Evolutionary conservation across 1,140 invertebrate species (phyloP), one percentile per base, ranked within the genome.

Genomic region (Rhynchophorus ferrugineus): DNA sequence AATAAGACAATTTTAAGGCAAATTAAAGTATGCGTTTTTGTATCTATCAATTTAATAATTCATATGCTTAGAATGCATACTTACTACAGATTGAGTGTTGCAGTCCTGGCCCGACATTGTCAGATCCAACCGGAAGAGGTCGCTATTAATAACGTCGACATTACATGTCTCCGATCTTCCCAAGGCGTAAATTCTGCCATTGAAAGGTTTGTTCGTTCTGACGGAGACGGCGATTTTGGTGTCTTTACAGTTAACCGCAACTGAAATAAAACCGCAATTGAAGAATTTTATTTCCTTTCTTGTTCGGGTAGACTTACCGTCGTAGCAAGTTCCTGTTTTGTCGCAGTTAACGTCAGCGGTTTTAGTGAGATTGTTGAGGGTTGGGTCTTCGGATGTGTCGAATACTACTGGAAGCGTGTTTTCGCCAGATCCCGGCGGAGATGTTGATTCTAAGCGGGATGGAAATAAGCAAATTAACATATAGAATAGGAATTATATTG

Each of bases 111-210:
- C 91, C 50, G 76, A 86, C 85, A 95, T 91, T 21, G 90, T 92
- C 7, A 95, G 76, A 69, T 95, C 91, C 33, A 95, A 76, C 61
- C 89, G 77, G 79, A 95, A 95, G 37, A 87, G 78, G 71, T 95
- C 89, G 61, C 88, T 91, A 70, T 93, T 93, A 61, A 87, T 81
- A 1, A 95, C 90, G 68, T 94, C 90, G 51, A 91, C 89, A 72
- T 95, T 95, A 72, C 92, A 95, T 14, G 91, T 95, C 71, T 95
- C 91, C 0, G 89, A 93, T 47, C 91, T 78, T 14, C 91, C 92
- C 56, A 95, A 71, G 18, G 91, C 91, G 65, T 95, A 95, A 67
- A 95, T 91, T 49, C 92, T 80, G 2, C 92, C 92, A 62, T 94
- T 95, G 76, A 95, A 95, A 6, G 90, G 89, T 60, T 91, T 89